Base-by-base conservation (phyloP, 2,888 invertebrate species). In the Drosophila setosimentum region DNA sequence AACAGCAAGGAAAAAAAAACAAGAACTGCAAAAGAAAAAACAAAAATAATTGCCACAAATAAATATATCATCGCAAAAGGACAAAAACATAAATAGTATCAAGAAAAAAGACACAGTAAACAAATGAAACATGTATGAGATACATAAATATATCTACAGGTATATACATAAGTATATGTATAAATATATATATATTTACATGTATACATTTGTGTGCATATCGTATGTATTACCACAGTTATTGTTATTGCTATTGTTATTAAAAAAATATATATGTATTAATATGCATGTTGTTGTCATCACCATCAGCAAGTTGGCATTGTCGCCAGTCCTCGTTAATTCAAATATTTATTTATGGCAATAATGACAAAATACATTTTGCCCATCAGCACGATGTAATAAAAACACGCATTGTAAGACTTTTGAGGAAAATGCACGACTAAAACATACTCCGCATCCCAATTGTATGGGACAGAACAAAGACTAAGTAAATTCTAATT, bases 351-450 rank as follows among this genome's bases (percentile, higher is more conserved):
- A 86, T 83, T 77, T 73, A 80, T 73, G 88, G 65, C 70, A 83
- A 78, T 86, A 85, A 85, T 86, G 88, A 85, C 88, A 85, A 88
- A 85, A 86, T 85, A 82, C 73, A 87, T 68, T 83, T 83, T 79
- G 68, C 71, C 87, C 85, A 82, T 83, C 83, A 87, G 73, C 87
- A 87, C 76, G 68, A 63, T 33, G 59, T 29, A 61, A 62, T 63
- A 45, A 66, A 66, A 65, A 50, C 45, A 21, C 29, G 13, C 16
- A 21, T 27, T 27, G 40, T 32, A 30, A 27, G 5, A 6, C 3
- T 3, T 1, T 24, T 8, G n/a, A n/a, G 49, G 32, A 32, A 50
- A 32, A 40, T n/a, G 27, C 13, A n/a, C 50, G 65, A 50, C 33
- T 29, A 1, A 24, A 7, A 50, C 32, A 40, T 64, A 64, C 50